A percentile compares a stretch with the other conserved stretches of the same genome.
phyloP scores from a whole-genome alignment of 1,140 invertebrate species.

The Cheumatopsyche charites region DNA sequence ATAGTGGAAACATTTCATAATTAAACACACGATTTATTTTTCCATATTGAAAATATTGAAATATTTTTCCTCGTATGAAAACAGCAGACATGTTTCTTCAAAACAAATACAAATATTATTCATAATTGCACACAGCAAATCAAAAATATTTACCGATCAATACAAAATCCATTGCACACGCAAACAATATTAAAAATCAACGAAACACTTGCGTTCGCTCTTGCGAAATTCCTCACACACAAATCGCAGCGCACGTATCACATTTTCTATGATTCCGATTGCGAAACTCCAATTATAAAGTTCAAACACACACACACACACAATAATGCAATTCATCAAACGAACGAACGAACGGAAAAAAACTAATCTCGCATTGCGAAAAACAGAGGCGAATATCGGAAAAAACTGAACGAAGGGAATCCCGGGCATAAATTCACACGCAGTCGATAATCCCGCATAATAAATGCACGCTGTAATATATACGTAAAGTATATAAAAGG shows the following conservation, averaged over 20 bases:
- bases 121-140: no score
- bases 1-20: neutral
- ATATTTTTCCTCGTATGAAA: no score
- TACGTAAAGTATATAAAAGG: slow-evolving; percentile 7
- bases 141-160: no score
- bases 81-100: no score
- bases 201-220: neutral
- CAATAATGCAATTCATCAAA: no score
- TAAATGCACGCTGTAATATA: slow-evolving; percentile 8
- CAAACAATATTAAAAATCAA: neutral
- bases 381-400: no score
- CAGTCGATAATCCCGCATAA: slow-evolving; percentile 7
- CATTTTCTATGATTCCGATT: slow-evolving; percentile 20
- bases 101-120: no score
- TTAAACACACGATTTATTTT: no score
- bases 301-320: neutral
- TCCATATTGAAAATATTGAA: no score
- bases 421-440: slow-evolving; percentile 12
- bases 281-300: slow-evolving; percentile 7
- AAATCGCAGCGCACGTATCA: neutral
- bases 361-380: no score
- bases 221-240: slow-evolving; percentile 6
- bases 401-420: no score
- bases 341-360: neutral
- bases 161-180: no score